phyloP scores from a whole-genome alignment of 1,140 invertebrate species.

The Drosophila bocqueti region DNA sequence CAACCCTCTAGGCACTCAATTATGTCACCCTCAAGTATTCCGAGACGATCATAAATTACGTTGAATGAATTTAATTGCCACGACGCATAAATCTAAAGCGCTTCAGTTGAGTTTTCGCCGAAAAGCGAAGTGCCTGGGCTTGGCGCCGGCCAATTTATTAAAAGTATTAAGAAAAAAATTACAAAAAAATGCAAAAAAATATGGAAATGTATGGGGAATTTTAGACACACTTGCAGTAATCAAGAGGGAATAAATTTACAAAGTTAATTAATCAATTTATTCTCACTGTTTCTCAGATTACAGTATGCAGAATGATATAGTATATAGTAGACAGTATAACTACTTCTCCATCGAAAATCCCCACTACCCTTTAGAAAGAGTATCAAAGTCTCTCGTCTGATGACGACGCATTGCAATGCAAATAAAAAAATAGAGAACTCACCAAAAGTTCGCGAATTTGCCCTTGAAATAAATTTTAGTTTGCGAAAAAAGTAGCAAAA shows the following conservation, averaged over 20 bases:
- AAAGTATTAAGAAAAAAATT: conserved; percentile 62
- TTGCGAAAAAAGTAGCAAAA: conserved; percentile 56
- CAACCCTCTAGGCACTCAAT: conserved; percentile 41
- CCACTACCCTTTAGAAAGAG: conserved; percentile 24
- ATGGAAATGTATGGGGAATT: conserved; percentile 4
- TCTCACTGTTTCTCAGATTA: too few species aligned
- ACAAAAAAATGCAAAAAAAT: conserved; percentile 16
- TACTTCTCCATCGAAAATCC: not conserved
- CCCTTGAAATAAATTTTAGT: conserved; percentile 83
- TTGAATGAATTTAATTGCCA: conserved; percentile 82
- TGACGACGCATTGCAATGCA: conserved; percentile 64
- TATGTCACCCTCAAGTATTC: conserved; percentile 75
- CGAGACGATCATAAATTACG: conserved; percentile 68
- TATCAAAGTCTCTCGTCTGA: conserved; percentile 43
- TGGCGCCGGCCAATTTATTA: conserved; percentile 79
- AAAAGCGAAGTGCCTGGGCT: conserved; percentile 68
- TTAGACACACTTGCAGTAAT: not conserved
- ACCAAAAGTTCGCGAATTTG: conserved; percentile 71
- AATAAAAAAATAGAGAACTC: conserved; percentile 31
- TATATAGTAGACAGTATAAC: too few species aligned
- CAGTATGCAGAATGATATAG: too few species aligned
- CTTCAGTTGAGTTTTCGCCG: conserved; percentile 75
- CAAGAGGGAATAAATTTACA: too few species aligned
- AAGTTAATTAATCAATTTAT: too few species aligned
- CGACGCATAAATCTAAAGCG: conserved; percentile 78